Evolutionary conservation across 2,113 vertebrate genomes (phyloP).

Genomic region (Empidonax traillii): DNA sequence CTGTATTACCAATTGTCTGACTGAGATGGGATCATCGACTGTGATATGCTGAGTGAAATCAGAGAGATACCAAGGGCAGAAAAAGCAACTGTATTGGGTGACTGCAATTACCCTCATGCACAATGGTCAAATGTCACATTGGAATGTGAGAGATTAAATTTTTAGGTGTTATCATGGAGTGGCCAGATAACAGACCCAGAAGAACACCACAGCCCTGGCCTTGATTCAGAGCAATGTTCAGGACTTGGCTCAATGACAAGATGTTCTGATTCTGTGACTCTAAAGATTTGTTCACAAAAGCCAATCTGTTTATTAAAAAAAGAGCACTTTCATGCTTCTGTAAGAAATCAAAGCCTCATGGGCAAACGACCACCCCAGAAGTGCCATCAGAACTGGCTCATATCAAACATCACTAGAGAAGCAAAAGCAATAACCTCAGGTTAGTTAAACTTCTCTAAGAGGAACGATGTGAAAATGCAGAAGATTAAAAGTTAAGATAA

Average conservation of each 20-base stretch:
- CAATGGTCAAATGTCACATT: neutral
- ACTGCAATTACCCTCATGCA: neutral
- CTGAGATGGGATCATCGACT: neutral
- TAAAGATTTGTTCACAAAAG: neutral
- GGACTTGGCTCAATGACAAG: neutral
- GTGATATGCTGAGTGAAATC: neutral
- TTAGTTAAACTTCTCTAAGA: neutral
- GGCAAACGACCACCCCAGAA: neutral
- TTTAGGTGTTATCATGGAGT: neutral
- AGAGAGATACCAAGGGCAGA: neutral
- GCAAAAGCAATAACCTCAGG: neutral
- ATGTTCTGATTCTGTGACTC: neutral
- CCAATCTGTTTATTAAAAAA: neutral
- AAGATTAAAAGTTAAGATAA: neutral
- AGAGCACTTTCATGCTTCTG: neutral
- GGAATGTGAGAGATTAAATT: neutral
- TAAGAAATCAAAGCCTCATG: neutral
- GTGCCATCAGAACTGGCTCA: neutral
- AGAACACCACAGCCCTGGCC: neutral
- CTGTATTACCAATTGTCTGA: neutral
- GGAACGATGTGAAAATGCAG: neutral
- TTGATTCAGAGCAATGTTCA: neutral
- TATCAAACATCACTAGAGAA: neutral
- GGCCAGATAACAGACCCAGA: neutral
- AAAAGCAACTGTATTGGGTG: neutral